phyloP scores from a whole-genome alignment of 1,140 invertebrate genomes.

The Matsumurasca onukii region DNA sequence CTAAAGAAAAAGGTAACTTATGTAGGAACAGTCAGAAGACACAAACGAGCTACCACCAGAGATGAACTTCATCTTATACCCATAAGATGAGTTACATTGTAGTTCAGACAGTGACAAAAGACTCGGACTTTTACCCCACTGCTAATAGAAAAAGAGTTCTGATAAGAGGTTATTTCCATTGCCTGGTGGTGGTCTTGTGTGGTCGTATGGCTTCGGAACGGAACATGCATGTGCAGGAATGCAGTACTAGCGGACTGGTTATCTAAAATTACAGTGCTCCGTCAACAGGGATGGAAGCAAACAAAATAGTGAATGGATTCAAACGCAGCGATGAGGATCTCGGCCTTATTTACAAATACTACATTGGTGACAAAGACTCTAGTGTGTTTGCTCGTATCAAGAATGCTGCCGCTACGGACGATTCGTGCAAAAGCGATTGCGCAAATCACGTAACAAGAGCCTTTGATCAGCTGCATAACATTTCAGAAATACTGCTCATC shows the following conservation, averaged over 20 bases:
- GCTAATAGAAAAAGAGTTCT: too few species aligned
- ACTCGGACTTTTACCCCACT: too few species aligned
- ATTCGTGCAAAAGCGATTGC: slow-evolving; percentile 30
- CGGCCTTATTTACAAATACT: slow-evolving; percentile 9
- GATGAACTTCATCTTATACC: background rate
- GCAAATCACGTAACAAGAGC: slow-evolving; percentile 32
- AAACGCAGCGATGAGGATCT: slow-evolving; percentile 20
- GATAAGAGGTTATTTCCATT: too few species aligned
- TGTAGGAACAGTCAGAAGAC: background rate
- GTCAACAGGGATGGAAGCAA: slow-evolving; percentile 28
- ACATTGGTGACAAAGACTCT: slow-evolving; percentile 19
- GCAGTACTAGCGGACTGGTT: too few species aligned
- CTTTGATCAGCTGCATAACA: slow-evolving; percentile 1
- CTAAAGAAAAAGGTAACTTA: slow-evolving; percentile 4
- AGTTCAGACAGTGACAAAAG: too few species aligned
- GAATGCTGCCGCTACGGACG: slow-evolving; percentile 22
- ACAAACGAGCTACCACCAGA: background rate
- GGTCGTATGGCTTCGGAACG: too few species aligned
- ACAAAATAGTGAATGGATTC: slow-evolving; percentile 29
- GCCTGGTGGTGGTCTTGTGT: too few species aligned
- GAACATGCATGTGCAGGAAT: too few species aligned
- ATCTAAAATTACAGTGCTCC: slow-evolving; percentile 14
- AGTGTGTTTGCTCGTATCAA: slow-evolving; percentile 28
- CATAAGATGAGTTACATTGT: too few species aligned
- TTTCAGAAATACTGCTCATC: background rate